Percentiles rank a stretch among this genome's conserved stretches.
These are phyloP conservation scores for Patiria miniata DNA, from an alignment of 35 echinoderm and acorn worm species.

Conservation along the genomic window DNA sequence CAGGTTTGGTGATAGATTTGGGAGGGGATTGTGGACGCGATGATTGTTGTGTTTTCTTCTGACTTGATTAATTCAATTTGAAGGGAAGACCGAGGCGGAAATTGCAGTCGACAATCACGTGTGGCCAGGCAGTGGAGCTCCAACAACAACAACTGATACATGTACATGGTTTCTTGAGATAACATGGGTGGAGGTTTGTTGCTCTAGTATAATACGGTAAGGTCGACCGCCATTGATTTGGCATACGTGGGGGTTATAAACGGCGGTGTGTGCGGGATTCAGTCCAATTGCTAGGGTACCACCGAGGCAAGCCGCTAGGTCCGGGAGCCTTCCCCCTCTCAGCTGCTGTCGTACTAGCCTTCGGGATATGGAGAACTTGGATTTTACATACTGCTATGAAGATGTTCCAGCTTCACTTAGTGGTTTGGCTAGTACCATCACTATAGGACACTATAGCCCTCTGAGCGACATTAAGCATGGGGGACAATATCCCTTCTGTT, in stretches of 20 bases:
- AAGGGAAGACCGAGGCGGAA: not conserved
- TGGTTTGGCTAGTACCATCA: too few relatives aligned
- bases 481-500: too few relatives aligned
- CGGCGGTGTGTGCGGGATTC: not conserved
- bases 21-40: too few relatives aligned
- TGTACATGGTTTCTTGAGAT: conserved; percentile 7
- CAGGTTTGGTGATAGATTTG: too few relatives aligned
- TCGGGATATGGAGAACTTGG: too few relatives aligned
- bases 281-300: not conserved
- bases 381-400: too few relatives aligned
- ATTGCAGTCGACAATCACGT: conserved; percentile 15
- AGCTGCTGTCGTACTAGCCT: too few relatives aligned
- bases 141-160: not conserved
- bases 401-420: too few relatives aligned
- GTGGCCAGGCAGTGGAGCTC: not conserved
- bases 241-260: not conserved
- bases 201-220: conserved; percentile 12
- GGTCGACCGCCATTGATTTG: conserved; percentile 16
- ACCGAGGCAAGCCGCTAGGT: too few relatives aligned
- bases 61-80: conserved; percentile 22
- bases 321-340: too few relatives aligned
- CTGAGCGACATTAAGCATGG: too few relatives aligned
- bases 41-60: conserved; percentile 18
- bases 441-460: too few relatives aligned
- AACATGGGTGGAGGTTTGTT: conserved; percentile 9